phyloP scores from a whole-genome alignment of 2,888 invertebrate genomes.

The Drymonia ruficornis region DNA sequence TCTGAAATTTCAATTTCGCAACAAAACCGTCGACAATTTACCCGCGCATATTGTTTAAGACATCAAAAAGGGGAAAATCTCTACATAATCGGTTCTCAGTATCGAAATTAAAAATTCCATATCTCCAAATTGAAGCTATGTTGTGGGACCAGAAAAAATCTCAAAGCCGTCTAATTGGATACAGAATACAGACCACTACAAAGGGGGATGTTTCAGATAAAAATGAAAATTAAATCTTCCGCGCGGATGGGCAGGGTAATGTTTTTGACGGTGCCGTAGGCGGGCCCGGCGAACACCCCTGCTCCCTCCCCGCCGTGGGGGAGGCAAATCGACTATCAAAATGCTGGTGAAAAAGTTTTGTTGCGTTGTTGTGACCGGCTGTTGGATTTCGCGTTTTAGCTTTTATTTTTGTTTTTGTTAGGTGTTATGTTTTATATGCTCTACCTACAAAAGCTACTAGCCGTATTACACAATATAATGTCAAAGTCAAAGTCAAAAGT shows the following conservation, averaged over 20 bases:
- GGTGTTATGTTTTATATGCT: conserved; percentile 7
- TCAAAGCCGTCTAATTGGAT: conserved; percentile 84
- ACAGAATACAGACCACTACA: conserved; percentile 82
- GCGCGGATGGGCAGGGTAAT: conserved; percentile 83
- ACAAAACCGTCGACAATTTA: conserved; percentile 10
- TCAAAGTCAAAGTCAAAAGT: too few relatives aligned
- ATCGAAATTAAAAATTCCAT: conserved; percentile 81
- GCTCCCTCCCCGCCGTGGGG: conserved; percentile 46
- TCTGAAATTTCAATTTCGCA: neutral
- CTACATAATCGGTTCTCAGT: conserved; percentile 34
- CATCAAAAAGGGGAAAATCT: neutral
- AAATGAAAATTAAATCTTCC: conserved; percentile 86
- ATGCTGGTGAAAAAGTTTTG: conserved; percentile 74
- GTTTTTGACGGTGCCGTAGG: conserved; percentile 82
- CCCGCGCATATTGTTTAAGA: conserved; percentile 4
- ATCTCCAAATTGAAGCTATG: conserved; percentile 66
- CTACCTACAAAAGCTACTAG: too few relatives aligned
- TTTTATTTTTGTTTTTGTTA: conserved; percentile 42
- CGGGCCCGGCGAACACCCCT: conserved; percentile 39
- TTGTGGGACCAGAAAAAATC: conserved; percentile 72
- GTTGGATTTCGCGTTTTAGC: conserved; percentile 58
- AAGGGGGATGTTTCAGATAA: conserved; percentile 85
- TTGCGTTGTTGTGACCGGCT: conserved; percentile 72
- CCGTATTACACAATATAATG: too few relatives aligned
- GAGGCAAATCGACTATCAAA: conserved; percentile 83